These are phyloP conservation scores for Volucella inflata DNA, from an alignment of 2,888 invertebrate genomes.

Conservation along the genomic window DNA sequence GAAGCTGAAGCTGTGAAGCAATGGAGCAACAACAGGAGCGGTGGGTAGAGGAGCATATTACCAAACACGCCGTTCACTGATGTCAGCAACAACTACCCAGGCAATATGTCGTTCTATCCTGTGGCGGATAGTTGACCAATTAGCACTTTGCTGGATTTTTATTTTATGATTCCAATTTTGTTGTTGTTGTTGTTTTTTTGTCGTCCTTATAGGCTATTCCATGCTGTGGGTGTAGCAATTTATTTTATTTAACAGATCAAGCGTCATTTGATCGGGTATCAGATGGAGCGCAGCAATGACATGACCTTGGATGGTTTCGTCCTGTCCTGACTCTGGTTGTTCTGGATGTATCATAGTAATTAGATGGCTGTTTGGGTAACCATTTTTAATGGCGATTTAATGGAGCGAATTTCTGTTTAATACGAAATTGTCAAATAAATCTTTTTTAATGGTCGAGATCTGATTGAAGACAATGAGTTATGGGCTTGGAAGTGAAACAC, in stretches of 20 bases:
- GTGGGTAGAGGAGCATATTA: too few species aligned
- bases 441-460: constrained; percentile 60
- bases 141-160: constrained; percentile 67
- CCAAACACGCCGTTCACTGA: background rate
- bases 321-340: background rate
- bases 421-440: constrained; percentile 62
- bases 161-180: constrained; percentile 58
- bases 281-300: constrained; percentile 12
- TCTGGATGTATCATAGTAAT: constrained; percentile 54
- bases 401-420: constrained; percentile 64
- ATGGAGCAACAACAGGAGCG: background rate
- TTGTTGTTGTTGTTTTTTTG: constrained; percentile 31
- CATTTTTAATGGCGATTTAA: constrained; percentile 67
- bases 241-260: constrained; percentile 66
- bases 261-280: constrained; percentile 58
- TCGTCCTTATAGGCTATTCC: background rate
- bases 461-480: background rate
- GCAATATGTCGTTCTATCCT: constrained; percentile 65
- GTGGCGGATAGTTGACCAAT: constrained; percentile 69
- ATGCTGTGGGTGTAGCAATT: constrained; percentile 24
- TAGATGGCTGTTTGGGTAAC: constrained; percentile 65
- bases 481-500: too few species aligned
- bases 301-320: background rate
- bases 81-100: constrained; percentile 25
- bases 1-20: background rate